A percentile compares a stretch with the other conserved stretches of the same genome.
Evolutionary conservation across 2,797 vertebrate species (phyloP).

Genomic region (Sciurus vulgaris): DNA sequence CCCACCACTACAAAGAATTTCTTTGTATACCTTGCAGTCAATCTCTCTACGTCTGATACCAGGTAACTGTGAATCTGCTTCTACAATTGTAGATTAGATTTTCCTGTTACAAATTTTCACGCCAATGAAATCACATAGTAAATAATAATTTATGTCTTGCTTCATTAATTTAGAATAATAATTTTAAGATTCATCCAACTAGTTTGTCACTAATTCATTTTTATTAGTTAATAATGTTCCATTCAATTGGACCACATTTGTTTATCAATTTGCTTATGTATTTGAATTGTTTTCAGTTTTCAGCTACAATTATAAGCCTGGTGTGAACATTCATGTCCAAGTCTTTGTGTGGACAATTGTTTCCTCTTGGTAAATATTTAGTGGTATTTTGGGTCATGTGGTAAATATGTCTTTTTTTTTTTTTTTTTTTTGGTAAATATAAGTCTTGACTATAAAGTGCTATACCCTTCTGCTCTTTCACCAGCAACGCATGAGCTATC

Average conservation of each 20-base stretch:
- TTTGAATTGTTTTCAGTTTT: constrained; percentile 9
- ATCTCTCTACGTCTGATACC: not conserved
- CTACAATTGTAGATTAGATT: not conserved
- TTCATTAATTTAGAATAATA: constrained; percentile 36
- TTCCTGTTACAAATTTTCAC: not conserved
- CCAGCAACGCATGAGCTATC: not conserved
- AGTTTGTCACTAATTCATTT: not conserved
- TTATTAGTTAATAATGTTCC: not conserved
- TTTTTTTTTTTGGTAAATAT: not conserved
- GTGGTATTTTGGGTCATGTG: not conserved
- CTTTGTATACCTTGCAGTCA: not conserved
- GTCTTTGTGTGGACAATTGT: not conserved
- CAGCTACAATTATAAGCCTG: not conserved
- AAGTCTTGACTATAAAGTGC: not conserved
- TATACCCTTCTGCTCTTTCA: not conserved
- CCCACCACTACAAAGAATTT: not conserved
- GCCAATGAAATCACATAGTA: not conserved
- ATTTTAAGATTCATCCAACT: constrained; percentile 8
- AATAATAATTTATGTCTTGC: not conserved
- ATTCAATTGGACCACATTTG: not conserved
- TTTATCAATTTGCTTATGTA: not conserved
- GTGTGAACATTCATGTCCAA: not conserved
- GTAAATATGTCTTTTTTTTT: too few relatives aligned
- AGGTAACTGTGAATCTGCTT: not conserved
- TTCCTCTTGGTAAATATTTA: constrained; percentile 33